Conservation (phyloP, 2,888 invertebrate species). For the Melangyna quadrimaculata region DNA sequence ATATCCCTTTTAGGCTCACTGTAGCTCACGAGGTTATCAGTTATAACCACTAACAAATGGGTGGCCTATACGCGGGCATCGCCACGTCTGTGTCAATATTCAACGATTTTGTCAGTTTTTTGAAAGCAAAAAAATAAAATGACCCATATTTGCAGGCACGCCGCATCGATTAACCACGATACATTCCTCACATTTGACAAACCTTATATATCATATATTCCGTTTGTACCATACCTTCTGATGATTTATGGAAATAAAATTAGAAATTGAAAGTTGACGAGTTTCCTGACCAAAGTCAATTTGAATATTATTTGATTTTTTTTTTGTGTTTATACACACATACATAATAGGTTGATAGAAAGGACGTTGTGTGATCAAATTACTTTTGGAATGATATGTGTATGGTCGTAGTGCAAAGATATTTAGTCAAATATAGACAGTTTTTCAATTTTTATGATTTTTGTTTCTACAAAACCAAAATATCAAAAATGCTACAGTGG, state of each 20-base stretch:
- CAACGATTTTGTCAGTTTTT: not conserved
- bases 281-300: not conserved
- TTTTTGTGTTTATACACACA: not conserved
- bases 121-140: not conserved
- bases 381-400: not conserved
- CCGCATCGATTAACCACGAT: constrained; percentile 21
- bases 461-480: too few relatives aligned
- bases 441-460: too few relatives aligned
- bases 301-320: constrained; percentile 3
- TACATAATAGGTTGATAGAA: not conserved
- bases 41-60: constrained; percentile 6
- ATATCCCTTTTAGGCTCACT: constrained; percentile 17
- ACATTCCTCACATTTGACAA: constrained; percentile 4
- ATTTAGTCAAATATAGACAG: too few relatives aligned
- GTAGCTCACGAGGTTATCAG: constrained; percentile 31
- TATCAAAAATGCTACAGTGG: too few relatives aligned
- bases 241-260: constrained; percentile 14
- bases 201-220: not conserved
- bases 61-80: not conserved
- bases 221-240: not conserved
- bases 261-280: constrained; percentile 46
- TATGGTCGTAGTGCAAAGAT: too few relatives aligned
- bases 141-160: constrained; percentile 31
- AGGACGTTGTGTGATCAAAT: not conserved
- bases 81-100: not conserved